Evolutionary conservation across 2,888 invertebrate species (phyloP).

Genomic region (Nemotelus nigrinus): DNA sequence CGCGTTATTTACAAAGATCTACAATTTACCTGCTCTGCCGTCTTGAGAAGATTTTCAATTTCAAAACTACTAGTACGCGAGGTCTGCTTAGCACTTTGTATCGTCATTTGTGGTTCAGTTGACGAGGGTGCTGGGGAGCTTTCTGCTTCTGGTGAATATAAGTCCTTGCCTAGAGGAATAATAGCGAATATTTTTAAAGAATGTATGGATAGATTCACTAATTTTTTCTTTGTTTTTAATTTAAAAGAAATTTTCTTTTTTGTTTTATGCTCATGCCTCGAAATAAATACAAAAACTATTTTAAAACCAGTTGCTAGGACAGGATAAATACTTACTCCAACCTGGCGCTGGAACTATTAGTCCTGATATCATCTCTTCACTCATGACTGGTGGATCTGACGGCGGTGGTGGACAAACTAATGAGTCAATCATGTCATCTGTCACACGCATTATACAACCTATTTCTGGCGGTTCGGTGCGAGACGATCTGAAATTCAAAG

Average conservation of each 20-base stretch:
- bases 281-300: too few relatives aligned
- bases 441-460: slow-evolving; percentile 82
- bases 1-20: too few relatives aligned
- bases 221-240: too few relatives aligned
- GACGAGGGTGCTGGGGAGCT: slow-evolving; percentile 68
- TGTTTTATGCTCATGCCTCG: too few relatives aligned
- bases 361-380: slow-evolving; percentile 95
- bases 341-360: slow-evolving; percentile 97
- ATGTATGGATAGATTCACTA: too few relatives aligned
- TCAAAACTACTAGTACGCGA: slow-evolving; percentile 92
- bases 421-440: slow-evolving; percentile 95
- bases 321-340: slow-evolving; percentile 77
- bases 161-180: slow-evolving; percentile 73
- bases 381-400: slow-evolving; percentile 90
- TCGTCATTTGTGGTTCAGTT: slow-evolving; percentile 59
- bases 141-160: slow-evolving; percentile 75
- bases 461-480: slow-evolving; percentile 83
- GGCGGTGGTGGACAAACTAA: slow-evolving; percentile 97
- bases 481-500: slow-evolving; percentile 70
- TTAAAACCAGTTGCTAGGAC: too few relatives aligned
- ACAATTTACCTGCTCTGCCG: slow-evolving; percentile 67
- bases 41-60: slow-evolving; percentile 91
- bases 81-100: slow-evolving; percentile 69
- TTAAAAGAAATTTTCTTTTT: too few relatives aligned
- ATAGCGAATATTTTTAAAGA: too few relatives aligned